These are phyloP conservation scores for Willisornis vidua DNA, from an alignment of 2,113 vertebrate species.

Conservation along the genomic window DNA sequence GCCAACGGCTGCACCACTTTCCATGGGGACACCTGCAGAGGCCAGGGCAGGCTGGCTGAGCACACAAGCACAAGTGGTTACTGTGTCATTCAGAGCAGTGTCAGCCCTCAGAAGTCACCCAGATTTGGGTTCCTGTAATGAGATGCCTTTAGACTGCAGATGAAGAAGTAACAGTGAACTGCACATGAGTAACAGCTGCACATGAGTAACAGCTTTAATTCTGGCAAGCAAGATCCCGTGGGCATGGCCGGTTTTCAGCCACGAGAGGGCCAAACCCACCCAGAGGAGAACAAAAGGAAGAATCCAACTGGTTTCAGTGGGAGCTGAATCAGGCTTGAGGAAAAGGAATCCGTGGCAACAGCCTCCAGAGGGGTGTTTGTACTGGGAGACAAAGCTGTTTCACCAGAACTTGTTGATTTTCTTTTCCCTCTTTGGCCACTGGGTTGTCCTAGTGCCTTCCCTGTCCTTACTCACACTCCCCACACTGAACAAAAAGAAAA, in stretches of 20 bases:
- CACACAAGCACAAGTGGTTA: not conserved
- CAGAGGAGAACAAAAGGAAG: not conserved
- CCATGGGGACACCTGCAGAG: fast-evolving
- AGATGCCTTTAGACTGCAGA: not conserved
- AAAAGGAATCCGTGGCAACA: not conserved
- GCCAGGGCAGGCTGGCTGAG: not conserved
- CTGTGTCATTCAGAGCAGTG: fast-evolving
- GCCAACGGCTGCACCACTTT: not conserved
- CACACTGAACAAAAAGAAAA: not conserved
- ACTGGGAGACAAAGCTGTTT: not conserved
- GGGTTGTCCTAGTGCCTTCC: not conserved
- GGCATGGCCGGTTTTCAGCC: not conserved
- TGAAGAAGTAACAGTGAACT: not conserved
- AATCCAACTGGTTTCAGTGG: not conserved
- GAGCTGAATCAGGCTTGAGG: not conserved
- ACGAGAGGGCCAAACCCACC: not conserved
- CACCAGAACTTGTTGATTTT: not conserved
- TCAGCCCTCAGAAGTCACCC: not conserved
- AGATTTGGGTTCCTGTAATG: not conserved
- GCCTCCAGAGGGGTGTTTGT: not conserved
- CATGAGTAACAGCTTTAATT: not conserved
- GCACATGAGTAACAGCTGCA: not conserved
- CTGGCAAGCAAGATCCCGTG: not conserved
- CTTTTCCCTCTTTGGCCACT: not conserved
- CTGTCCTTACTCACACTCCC: not conserved